Percentiles rank a stretch among this genome's conserved stretches.
These are phyloP conservation scores for Seriola aureovittata DNA, from an alignment of 2,113 vertebrate genomes.

Conservation along the genomic window DNA sequence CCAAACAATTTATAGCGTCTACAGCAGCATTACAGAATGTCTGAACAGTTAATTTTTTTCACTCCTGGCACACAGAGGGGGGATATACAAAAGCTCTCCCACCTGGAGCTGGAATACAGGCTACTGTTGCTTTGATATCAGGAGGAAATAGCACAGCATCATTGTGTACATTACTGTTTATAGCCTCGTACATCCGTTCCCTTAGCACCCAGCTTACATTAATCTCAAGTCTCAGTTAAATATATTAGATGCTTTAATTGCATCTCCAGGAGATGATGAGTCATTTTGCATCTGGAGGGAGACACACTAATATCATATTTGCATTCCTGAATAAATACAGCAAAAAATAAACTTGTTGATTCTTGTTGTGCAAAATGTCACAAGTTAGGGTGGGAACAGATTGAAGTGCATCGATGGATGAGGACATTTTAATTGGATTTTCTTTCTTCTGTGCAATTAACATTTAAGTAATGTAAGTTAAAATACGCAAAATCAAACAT, in stretches of 20 bases:
- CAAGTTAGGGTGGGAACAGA: background rate
- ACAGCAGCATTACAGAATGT: conserved; percentile 7
- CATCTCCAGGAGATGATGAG: conserved; percentile 7
- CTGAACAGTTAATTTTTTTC: conserved; percentile 18
- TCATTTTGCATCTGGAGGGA: conserved; percentile 24
- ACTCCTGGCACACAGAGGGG: background rate
- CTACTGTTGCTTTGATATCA: conserved; percentile 46
- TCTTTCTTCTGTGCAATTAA: background rate
- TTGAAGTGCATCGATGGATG: background rate
- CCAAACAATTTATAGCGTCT: conserved; percentile 14
- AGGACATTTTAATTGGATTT: conserved; percentile 29
- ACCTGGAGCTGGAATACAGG: conserved; percentile 34
- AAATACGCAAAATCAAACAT: conserved; percentile 13
- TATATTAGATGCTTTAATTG: background rate
- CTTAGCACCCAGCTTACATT: conserved; percentile 15
- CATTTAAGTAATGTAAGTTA: background rate
- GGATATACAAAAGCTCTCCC: conserved; percentile 13
- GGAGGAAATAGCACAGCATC: conserved; percentile 23
- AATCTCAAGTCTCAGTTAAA: conserved; percentile 15
- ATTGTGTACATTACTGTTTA: conserved; percentile 18
- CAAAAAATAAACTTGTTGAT: background rate
- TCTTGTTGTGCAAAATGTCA: conserved; percentile 6
- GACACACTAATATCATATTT: background rate
- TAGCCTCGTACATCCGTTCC: conserved; percentile 16
- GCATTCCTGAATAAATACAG: background rate